Conservation (phyloP, 2,797 vertebrate genomes). For the Propithecus deckenii region DNA sequence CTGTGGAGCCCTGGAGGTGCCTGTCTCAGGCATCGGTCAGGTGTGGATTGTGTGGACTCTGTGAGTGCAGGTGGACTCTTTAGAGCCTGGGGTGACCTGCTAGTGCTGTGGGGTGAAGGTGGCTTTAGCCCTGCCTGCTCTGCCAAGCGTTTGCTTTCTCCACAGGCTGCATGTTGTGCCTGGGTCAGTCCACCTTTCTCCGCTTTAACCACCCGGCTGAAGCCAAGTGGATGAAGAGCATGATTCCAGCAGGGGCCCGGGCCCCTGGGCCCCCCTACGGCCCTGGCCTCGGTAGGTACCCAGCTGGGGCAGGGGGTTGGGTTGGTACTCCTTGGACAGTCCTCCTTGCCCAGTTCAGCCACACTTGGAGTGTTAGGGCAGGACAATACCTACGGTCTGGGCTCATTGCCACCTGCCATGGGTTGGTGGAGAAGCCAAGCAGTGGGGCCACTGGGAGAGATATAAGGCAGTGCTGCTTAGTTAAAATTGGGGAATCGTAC, state of each 20-base stretch:
- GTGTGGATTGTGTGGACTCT: not conserved
- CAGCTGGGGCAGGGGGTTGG: not conserved
- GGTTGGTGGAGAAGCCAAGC: slow-evolving; percentile 38
- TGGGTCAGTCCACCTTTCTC: slow-evolving; percentile 95
- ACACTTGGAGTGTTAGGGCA: not conserved
- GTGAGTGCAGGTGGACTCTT: not conserved
- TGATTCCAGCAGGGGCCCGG: slow-evolving; percentile 88
- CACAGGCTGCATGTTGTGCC: slow-evolving; percentile 97
- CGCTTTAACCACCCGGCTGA: slow-evolving; percentile 98
- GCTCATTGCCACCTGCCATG: slow-evolving; percentile 37
- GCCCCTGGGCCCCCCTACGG: slow-evolving; percentile 80
- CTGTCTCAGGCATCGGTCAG: not conserved
- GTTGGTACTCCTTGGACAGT: not conserved
- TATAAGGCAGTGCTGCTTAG: slow-evolving; percentile 15
- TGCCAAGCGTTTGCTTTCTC: slow-evolving; percentile 30
- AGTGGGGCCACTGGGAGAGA: slow-evolving; percentile 12
- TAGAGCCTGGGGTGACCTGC: not conserved
- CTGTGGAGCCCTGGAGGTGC: not conserved
- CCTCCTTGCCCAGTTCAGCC: not conserved
- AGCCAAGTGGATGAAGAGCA: slow-evolving; percentile 97
- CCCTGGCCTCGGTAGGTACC: slow-evolving; percentile 87
- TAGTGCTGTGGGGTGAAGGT: not conserved
- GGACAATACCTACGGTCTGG: slow-evolving; percentile 12
- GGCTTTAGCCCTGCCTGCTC: not conserved
- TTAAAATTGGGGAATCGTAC: slow-evolving; percentile 7